These are phyloP conservation scores for Athripsodes cinereus DNA, from an alignment of 2,888 invertebrate genomes.

Conservation along the genomic window DNA sequence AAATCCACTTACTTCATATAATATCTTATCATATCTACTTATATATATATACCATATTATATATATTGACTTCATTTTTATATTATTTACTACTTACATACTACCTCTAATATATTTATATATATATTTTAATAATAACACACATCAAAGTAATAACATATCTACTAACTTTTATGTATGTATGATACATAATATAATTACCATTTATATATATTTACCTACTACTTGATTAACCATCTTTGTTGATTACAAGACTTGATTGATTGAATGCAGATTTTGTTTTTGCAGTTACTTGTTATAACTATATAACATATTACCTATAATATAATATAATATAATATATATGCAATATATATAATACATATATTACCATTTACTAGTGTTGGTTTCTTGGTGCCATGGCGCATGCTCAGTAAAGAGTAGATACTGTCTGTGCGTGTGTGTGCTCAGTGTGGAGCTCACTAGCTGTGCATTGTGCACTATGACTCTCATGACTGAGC, in stretches of 20 bases:
- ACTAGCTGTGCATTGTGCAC: conserved; percentile 29
- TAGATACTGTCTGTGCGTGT: conserved; percentile 45
- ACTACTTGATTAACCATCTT: no score
- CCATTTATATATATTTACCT: not conserved
- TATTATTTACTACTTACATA: not conserved
- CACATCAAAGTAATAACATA: no score
- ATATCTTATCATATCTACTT: not conserved
- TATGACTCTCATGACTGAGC: conserved; percentile 26
- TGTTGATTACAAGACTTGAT: conserved; percentile 42
- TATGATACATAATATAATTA: no score
- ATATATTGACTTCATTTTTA: conserved; percentile 13
- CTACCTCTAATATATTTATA: no score
- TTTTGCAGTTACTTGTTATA: conserved; percentile 49
- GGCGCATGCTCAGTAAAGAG: conserved; percentile 59
- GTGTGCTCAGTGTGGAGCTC: conserved; percentile 8
- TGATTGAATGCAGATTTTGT: conserved; percentile 56
- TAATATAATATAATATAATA: not conserved
- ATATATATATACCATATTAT: conserved; percentile 5
- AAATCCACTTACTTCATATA: not conserved
- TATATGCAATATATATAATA: not conserved
- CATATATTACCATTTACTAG: conserved; percentile 51
- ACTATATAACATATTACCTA: not conserved
- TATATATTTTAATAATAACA: no score
- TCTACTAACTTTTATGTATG: no score
- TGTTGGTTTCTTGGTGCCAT: conserved; percentile 71